Percentiles rank a stretch among this genome's conserved stretches.
phyloP scores from a whole-genome alignment of 2,888 invertebrate genomes.

The Plagiodera versicolora region DNA sequence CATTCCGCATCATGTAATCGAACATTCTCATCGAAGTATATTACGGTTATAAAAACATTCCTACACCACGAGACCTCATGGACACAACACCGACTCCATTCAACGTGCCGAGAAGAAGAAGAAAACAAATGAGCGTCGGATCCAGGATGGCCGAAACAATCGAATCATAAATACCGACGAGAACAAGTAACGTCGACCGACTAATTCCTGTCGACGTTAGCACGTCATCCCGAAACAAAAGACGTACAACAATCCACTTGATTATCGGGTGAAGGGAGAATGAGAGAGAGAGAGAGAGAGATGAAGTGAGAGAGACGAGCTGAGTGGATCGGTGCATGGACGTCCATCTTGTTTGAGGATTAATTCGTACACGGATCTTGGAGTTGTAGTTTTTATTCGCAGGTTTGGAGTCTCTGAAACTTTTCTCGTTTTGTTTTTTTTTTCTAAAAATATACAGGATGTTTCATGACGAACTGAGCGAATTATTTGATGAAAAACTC shows the following conservation, averaged over 20 bases:
- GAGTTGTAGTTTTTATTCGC: too few relatives aligned
- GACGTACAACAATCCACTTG: conserved; percentile 37
- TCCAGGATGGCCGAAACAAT: conserved; percentile 30
- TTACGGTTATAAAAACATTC: too few relatives aligned
- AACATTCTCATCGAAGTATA: too few relatives aligned
- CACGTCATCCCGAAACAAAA: conserved; percentile 38
- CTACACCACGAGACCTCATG: too few relatives aligned
- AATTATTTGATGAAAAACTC: too few relatives aligned
- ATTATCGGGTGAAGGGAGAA: conserved; percentile 27
- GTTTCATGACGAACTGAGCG: too few relatives aligned
- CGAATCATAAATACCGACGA: conserved; percentile 31
- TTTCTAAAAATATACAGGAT: too few relatives aligned
- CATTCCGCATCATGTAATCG: too few relatives aligned
- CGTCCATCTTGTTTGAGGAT: not conserved
- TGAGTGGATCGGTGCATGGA: not conserved
- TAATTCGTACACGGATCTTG: too few relatives aligned
- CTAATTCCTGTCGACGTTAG: conserved; percentile 42
- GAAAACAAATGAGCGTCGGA: not conserved
- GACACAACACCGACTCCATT: not conserved
- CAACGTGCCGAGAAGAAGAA: not conserved
- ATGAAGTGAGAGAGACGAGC: not conserved
- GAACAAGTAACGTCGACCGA: conserved; percentile 33
- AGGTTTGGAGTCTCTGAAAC: too few relatives aligned
- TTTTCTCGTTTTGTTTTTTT: too few relatives aligned
- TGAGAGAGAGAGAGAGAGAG: not conserved